Evolutionary conservation across 2,113 vertebrate genomes (phyloP), one percentile per base, ranked within the genome.

Genomic region (Myrmecophaga tridactyla): DNA sequence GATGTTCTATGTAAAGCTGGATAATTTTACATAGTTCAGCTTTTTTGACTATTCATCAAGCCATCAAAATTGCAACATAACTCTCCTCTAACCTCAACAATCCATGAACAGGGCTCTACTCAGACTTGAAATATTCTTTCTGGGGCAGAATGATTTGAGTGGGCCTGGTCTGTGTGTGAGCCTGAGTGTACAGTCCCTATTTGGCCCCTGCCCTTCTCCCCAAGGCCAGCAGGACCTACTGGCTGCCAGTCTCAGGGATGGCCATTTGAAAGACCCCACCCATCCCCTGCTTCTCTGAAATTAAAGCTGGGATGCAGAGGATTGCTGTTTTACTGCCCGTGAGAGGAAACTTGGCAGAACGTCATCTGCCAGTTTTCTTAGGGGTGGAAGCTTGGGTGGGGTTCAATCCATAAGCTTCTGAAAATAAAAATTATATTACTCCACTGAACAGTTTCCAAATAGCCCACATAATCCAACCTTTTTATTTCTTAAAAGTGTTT

Each of bases 401-500:
- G 96, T 86, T 97, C 97, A 94, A 72, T 93, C 90, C 94, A 90
- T 80, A 92, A 97, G 92, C 87, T 97, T 96, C 94, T 98, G 96
- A 96, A 97, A 97, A 90, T 96, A 96, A 91, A 97, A 97, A 96
- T 97, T 96, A 90, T 95, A 97, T 86, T 93, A 86, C 96, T 92
- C 69, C 85, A 73, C 53, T 77, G 20, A 97, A 97, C 29, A 84
- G 86, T 94, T 98, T 96, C 78, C 94, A 97, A 97, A 89, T 56
- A 94, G 95, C 97, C 92, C 91, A 94, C 53, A 96, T 89, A 96
- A 98, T 65, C 43, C 84, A 75, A 97, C 27, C 92, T 93, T 92
- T 96, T 97, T 94, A 60, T 86, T 97, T 77, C 97, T 95, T 93
- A 23, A 93, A 96, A 98, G 96, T n/a, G 56, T 94, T 98, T 98